These are phyloP conservation scores for Pampusana beccarii DNA, from an alignment of 2,113 vertebrate species.

Conservation along the genomic window DNA sequence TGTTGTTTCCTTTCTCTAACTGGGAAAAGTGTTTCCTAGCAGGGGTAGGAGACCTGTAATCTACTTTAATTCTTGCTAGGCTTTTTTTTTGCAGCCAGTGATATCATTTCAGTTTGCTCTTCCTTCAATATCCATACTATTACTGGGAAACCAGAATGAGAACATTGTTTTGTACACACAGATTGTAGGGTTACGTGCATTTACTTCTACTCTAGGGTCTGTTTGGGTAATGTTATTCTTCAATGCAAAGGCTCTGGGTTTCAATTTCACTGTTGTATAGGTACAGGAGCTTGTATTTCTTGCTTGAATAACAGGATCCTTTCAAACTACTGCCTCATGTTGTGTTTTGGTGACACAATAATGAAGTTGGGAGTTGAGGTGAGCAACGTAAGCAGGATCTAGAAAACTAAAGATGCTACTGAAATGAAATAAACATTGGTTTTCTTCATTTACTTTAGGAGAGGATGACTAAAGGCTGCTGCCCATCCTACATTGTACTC, in stretches of 20 bases:
- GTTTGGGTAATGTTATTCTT: neutral
- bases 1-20: neutral
- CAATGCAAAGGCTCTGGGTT: neutral
- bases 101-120: neutral
- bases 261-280: neutral
- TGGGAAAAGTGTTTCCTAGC: neutral
- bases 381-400: neutral
- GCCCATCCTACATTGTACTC: neutral
- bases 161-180: neutral
- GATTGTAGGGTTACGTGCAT: neutral
- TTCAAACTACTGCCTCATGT: neutral
- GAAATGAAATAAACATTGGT: neutral
- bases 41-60: neutral
- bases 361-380: neutral
- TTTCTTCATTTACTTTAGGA: neutral
- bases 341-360: neutral
- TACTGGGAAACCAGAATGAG: neutral
- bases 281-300: neutral
- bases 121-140: neutral
- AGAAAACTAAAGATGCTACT: neutral
- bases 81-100: neutral
- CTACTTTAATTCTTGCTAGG: neutral
- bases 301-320: neutral
- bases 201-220: neutral
- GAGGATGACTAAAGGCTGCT: neutral